phyloP scores from a whole-genome alignment of 2,797 vertebrate genomes.

The Eleutherodactylus coqui region DNA sequence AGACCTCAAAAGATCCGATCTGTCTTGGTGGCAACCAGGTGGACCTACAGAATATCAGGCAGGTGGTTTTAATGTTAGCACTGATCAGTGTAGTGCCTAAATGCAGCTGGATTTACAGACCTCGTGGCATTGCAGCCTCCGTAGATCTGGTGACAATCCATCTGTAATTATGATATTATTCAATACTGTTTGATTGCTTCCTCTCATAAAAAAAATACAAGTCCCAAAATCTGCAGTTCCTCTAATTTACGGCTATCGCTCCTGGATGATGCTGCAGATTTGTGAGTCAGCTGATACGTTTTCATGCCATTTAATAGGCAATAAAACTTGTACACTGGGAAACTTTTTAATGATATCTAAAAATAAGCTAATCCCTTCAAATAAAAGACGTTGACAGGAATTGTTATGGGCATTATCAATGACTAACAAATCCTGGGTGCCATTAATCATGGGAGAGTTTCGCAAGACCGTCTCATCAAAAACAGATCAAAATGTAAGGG shows the following conservation, averaged over 20 bases:
- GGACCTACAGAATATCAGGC: no score
- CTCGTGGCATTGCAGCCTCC: not conserved
- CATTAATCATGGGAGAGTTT: not conserved
- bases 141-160: not conserved
- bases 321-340: not conserved
- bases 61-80: no score
- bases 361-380: conserved; percentile 33
- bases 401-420: conserved; percentile 4
- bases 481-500: not conserved
- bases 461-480: not conserved
- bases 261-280: not conserved
- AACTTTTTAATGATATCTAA: conserved; percentile 2
- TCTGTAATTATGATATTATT: not conserved
- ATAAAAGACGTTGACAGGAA: not conserved
- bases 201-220: not conserved
- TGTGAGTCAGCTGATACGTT: conserved; percentile 23
- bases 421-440: not conserved
- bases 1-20: no score
- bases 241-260: not conserved
- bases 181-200: conserved; percentile 9
- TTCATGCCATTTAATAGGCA: not conserved
- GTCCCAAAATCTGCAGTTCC: not conserved
- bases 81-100: not conserved
- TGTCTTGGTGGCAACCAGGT: no score
- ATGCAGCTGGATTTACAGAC: not conserved